A percentile compares a stretch with the other conserved stretches of the same genome.
Conservation (phyloP, 2,797 vertebrate genomes). For the Pseudotriccus pelzelni region DNA sequence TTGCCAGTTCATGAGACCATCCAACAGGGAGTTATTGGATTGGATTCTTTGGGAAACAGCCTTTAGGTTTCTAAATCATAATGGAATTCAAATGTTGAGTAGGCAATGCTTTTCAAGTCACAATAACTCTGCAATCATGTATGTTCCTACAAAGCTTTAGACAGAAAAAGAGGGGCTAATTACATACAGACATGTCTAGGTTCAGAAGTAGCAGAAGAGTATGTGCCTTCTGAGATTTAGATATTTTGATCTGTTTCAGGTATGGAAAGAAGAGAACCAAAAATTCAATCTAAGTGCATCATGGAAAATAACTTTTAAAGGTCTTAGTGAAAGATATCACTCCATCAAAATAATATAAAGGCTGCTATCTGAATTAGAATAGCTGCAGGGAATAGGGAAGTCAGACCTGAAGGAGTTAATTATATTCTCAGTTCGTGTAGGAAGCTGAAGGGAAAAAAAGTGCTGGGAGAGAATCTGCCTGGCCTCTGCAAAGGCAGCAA, state of each 20-base stretch:
- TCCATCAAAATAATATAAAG: neutral
- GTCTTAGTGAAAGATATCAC: neutral
- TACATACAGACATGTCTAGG: neutral
- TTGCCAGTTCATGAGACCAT: neutral
- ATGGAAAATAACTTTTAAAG: neutral
- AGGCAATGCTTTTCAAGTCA: neutral
- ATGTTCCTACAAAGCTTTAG: rapidly evolving
- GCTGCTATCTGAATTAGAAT: neutral
- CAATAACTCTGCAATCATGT: neutral
- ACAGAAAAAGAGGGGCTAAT: neutral
- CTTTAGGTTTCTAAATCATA: neutral
- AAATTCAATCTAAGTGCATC: neutral
- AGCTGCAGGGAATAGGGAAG: neutral
- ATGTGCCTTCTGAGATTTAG: neutral
- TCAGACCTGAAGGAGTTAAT: neutral
- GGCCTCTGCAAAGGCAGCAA: neutral
- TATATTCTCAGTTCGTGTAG: rapidly evolving
- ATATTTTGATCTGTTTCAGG: neutral
- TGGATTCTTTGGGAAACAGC: neutral
- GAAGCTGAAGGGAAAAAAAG: neutral
- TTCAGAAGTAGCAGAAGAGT: neutral
- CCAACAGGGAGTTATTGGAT: neutral
- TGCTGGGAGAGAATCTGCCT: neutral
- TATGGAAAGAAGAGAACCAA: neutral
- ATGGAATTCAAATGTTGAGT: neutral